Evolutionary conservation across 2,888 invertebrate genomes (phyloP).

Genomic region (Pachydiplax longipennis): DNA sequence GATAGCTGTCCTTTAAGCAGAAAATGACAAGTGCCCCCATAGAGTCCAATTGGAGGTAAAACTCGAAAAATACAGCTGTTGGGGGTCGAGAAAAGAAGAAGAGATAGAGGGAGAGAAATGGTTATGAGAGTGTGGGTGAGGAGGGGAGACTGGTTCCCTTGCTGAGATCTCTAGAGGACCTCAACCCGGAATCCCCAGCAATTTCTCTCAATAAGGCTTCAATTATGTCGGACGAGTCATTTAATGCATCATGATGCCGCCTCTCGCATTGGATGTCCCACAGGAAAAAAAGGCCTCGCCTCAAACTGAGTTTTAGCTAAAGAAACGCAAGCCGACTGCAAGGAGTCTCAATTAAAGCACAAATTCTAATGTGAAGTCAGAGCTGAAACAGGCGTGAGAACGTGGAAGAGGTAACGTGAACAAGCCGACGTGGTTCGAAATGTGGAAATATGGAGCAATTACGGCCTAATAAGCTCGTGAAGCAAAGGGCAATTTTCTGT

Average conservation of each 20-base stretch:
- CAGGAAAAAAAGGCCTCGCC: not conserved
- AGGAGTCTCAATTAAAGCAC: not conserved
- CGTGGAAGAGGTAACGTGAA: not conserved
- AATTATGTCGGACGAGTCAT: not conserved
- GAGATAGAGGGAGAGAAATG: not conserved
- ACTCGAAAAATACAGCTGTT: not conserved
- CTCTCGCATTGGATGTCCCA: not conserved
- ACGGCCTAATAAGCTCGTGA: not conserved
- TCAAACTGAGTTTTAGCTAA: not conserved
- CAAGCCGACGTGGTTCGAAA: not conserved
- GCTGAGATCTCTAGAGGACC: not conserved
- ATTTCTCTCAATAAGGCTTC: conserved; percentile 1
- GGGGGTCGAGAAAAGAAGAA: not conserved
- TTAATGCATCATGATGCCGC: not conserved
- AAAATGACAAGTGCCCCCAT: too few species aligned
- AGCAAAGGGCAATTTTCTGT: too few species aligned
- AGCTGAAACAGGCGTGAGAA: not conserved
- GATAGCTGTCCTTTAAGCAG: too few species aligned
- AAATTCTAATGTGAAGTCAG: not conserved
- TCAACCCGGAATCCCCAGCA: not conserved
- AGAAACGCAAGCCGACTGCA: not conserved
- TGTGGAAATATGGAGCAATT: not conserved
- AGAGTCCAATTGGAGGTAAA: not conserved
- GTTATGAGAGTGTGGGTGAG: not conserved
- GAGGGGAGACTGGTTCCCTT: not conserved